Evolutionary conservation across 2,113 vertebrate genomes (phyloP).

Genomic region (Poecilia latipinna): DNA sequence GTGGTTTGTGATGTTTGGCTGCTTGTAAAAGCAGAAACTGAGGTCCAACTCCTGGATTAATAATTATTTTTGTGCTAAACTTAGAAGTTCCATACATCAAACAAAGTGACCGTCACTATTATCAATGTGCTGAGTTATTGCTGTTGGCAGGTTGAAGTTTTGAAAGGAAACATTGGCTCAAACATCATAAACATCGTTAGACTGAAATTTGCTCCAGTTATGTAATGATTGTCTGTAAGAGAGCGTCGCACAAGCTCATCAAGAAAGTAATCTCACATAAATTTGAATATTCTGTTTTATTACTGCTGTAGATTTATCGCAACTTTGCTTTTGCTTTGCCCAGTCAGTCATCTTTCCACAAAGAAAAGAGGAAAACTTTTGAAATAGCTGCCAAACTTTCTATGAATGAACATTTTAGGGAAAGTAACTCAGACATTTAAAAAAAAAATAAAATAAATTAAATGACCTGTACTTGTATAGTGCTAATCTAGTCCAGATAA

Average conservation of each 20-base stretch:
- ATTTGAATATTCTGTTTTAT: background rate
- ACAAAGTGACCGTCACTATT: background rate
- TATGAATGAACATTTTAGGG: background rate
- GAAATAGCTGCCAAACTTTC: background rate
- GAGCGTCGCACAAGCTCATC: background rate
- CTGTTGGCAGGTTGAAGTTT: background rate
- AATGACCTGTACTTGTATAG: too few relatives aligned
- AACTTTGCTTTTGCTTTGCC: background rate
- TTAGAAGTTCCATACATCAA: background rate
- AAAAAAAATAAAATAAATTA: too few relatives aligned
- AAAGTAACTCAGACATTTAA: background rate
- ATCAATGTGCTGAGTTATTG: background rate
- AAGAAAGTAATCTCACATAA: background rate
- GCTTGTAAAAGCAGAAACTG: background rate
- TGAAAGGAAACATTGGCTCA: background rate
- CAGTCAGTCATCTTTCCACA: background rate
- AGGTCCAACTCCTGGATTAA: background rate
- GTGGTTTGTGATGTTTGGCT: background rate
- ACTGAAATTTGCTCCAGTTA: background rate
- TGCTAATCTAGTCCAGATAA: too few relatives aligned
- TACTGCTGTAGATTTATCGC: background rate
- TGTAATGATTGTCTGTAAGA: background rate
- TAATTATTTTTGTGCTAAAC: background rate
- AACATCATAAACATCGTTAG: background rate
- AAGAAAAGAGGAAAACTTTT: background rate